These are phyloP conservation scores for Cephus cinctus DNA, from an alignment of 1,140 invertebrate species.

Conservation along the genomic window DNA sequence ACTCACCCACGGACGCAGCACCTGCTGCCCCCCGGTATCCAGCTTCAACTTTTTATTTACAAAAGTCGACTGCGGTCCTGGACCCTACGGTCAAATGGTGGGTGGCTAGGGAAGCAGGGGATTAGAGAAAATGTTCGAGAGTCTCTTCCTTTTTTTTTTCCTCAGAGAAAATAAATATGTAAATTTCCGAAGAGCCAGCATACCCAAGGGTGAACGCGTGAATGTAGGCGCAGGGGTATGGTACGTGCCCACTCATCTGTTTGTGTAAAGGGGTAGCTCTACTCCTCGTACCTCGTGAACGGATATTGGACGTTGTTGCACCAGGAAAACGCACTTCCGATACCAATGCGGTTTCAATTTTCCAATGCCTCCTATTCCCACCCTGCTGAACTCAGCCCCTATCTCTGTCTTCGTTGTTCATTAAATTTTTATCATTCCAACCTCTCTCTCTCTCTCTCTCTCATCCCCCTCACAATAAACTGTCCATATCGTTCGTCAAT, in stretches of 20 bases:
- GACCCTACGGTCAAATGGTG: constrained; percentile 8
- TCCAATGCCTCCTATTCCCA: too few relatives aligned
- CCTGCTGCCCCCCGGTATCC: neutral
- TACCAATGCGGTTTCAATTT: constrained; percentile 9
- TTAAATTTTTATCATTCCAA: neutral
- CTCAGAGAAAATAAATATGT: constrained; percentile 13
- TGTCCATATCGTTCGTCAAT: constrained; percentile 15
- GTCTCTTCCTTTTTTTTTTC: constrained; percentile 13
- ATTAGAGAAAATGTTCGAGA: neutral
- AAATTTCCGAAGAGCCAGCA: constrained; percentile 9
- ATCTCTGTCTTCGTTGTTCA: neutral
- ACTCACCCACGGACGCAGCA: neutral
- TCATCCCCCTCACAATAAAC: constrained; percentile 15
- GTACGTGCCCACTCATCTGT: too few relatives aligned
- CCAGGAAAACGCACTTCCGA: constrained; percentile 9
- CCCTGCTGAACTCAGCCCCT: too few relatives aligned
- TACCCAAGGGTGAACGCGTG: neutral
- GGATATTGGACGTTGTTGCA: constrained; percentile 11
- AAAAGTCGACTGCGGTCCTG: constrained; percentile 12
- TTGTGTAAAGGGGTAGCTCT: too few relatives aligned
- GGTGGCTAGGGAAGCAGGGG: constrained; percentile 1
- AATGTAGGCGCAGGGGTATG: neutral
- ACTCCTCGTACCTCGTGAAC: neutral
- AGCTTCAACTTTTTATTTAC: neutral
- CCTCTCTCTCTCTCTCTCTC: constrained; percentile 6